phyloP scores from a whole-genome alignment of 2,888 invertebrate genomes.

The Polia nebulosa region DNA sequence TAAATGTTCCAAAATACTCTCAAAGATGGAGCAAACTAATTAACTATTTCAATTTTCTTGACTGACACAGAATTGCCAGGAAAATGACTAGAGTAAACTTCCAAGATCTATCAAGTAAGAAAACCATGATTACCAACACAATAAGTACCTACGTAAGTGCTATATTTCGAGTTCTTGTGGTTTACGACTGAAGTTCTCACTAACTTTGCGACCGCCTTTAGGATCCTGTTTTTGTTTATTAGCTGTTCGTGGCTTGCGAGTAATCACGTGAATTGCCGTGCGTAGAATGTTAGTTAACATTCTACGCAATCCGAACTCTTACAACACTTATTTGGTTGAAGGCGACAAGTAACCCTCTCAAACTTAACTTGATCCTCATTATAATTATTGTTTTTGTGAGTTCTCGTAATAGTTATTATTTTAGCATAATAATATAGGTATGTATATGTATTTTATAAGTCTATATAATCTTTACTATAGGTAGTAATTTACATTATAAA shows the following conservation, averaged over 20 bases:
- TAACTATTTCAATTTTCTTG: no score
- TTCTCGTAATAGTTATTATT: no score
- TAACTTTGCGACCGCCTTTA: slow-evolving; percentile 52
- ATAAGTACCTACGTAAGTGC: slow-evolving; percentile 35
- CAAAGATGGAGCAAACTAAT: no score
- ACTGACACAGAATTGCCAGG: not conserved
- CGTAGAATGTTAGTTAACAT: slow-evolving; percentile 12
- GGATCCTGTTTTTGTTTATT: slow-evolving; percentile 68
- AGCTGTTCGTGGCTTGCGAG: slow-evolving; percentile 49
- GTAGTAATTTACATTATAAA: no score
- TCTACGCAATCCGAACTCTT: no score
- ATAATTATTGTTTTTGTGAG: no score
- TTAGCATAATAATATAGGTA: no score
- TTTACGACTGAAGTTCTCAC: slow-evolving; percentile 65
- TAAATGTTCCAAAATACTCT: no score
- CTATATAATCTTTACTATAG: no score
- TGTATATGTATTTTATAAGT: no score
- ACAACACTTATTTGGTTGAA: no score
- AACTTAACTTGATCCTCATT: no score
- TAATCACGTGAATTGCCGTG: slow-evolving; percentile 30
- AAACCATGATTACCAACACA: slow-evolving; percentile 49
- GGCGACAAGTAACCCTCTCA: not conserved
- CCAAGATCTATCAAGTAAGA: slow-evolving; percentile 34
- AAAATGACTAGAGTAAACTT: slow-evolving; percentile 12
- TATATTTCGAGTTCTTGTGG: slow-evolving; percentile 62